These are phyloP conservation scores for Abrostola tripartita DNA, from an alignment of 2,888 invertebrate genomes.

Conservation along the genomic window DNA sequence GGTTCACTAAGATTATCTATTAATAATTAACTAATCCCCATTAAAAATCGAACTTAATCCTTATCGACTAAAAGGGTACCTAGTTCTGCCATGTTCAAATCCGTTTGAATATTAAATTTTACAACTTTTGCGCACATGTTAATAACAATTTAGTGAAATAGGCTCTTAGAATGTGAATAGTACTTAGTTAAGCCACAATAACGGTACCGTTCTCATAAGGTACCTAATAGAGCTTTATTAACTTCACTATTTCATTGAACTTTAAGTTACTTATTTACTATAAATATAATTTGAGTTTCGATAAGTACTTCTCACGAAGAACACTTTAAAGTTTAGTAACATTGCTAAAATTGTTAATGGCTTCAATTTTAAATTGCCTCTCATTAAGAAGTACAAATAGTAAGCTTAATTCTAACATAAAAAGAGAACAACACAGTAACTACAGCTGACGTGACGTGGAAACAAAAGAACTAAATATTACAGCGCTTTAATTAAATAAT, in stretches of 20 bases:
- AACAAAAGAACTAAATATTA: conserved; percentile 30
- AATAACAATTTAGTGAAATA: conserved; percentile 37
- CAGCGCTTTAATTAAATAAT: conserved; percentile 50
- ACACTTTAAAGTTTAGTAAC: too few species aligned
- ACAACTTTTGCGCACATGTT: conserved; percentile 27
- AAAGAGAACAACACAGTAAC: conserved; percentile 23
- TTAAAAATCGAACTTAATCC: conserved; percentile 34
- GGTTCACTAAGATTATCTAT: conserved; percentile 13
- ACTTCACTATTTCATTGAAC: conserved; percentile 6
- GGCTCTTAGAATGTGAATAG: conserved; percentile 24
- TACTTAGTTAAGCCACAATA: conserved; percentile 20
- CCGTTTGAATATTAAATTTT: conserved; percentile 43
- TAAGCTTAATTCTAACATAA: background rate
- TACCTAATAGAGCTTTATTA: conserved; percentile 6
- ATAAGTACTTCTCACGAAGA: too few species aligned
- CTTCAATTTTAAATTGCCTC: too few species aligned
- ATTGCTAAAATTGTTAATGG: too few species aligned
- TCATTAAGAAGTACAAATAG: background rate
- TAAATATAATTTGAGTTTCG: too few species aligned
- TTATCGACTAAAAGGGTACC: conserved; percentile 33
- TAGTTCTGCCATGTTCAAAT: conserved; percentile 31
- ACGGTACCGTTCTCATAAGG: conserved; percentile 10
- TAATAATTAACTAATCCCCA: conserved; percentile 19
- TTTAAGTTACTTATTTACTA: background rate
- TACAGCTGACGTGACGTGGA: conserved; percentile 25